Evolutionary conservation across 2,797 vertebrate genomes (phyloP).

Genomic region (Hydrophis major): DNA sequence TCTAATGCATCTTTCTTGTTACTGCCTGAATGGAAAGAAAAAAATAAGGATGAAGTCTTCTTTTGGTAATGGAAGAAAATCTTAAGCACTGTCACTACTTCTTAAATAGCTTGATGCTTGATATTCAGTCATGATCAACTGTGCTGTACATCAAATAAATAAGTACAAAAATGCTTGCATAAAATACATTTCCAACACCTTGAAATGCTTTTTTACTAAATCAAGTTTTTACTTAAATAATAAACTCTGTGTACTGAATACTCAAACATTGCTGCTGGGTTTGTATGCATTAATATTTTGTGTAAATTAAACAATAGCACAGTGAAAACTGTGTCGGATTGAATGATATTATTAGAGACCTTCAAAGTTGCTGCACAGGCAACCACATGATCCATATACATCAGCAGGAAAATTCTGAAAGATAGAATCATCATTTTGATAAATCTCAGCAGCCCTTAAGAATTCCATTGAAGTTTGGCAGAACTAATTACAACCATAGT

Average conservation of each 20-base stretch:
- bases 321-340: neutral
- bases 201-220: neutral
- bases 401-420: neutral
- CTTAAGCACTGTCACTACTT: conserved; percentile 17
- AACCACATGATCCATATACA: neutral
- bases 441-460: neutral
- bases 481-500: neutral
- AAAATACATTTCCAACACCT: neutral
- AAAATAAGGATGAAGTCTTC: conserved; percentile 39
- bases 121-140: neutral
- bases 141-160: neutral
- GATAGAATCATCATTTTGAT: neutral
- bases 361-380: neutral
- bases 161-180: neutral
- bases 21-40: conserved; percentile 41
- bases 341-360: neutral
- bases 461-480: neutral
- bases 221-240: neutral
- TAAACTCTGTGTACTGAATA: neutral
- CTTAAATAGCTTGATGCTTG: neutral
- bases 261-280: neutral
- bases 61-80: conserved; percentile 8
- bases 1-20: conserved; percentile 44
- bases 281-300: neutral
- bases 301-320: neutral